Percentiles rank a stretch among this genome's conserved stretches.
Evolutionary conservation across 2,113 vertebrate genomes (phyloP).

Genomic region (Castor canadensis): DNA sequence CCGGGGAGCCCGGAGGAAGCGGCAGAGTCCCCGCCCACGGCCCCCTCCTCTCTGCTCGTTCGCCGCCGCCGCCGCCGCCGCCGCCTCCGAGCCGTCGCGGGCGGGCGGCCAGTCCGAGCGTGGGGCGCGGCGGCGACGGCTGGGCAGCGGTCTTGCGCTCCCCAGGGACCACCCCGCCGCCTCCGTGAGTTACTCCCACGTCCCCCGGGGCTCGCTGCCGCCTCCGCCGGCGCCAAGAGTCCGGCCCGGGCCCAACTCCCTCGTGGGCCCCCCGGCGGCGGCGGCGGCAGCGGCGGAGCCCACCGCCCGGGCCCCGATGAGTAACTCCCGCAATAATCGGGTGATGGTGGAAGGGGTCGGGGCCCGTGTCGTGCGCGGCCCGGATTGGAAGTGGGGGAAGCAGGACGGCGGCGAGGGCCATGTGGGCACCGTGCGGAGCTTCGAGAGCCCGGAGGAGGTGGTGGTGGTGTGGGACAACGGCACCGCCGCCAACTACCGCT

Average conservation of each 20-base stretch:
- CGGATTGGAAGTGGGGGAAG: conserved; percentile 99
- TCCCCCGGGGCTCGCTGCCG: conserved; percentile 62
- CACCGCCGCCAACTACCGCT: conserved; percentile 98
- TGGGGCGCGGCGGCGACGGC: conserved; percentile 62
- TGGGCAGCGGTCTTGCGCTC: neutral
- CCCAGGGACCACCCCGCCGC: conserved; percentile 27
- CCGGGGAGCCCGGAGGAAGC: conserved; percentile 68
- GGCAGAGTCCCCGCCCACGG: conserved; percentile 59
- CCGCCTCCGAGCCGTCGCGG: neutral
- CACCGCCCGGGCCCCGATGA: conserved; percentile 86
- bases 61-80: neutral
- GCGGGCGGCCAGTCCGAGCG: conserved; percentile 4
- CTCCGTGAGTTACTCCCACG: conserved; percentile 64
- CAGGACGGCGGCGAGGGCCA: conserved; percentile 99
- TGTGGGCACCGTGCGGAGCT: conserved; percentile 98
- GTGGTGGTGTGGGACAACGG: conserved; percentile 99
- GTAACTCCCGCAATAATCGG: conserved; percentile 97
- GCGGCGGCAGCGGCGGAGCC: conserved; percentile 54
- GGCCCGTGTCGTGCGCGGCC: conserved; percentile 95
- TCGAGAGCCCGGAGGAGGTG: conserved; percentile 99
- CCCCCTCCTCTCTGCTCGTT: conserved; percentile 14
- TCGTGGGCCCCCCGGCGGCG: conserved; percentile 60
- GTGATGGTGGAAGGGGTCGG: conserved; percentile 99
- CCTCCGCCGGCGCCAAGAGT: conserved; percentile 65
- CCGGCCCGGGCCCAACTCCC: conserved; percentile 45